phyloP scores from a whole-genome alignment of 2,113 vertebrate genomes.

The Stigmatopora argus region DNA sequence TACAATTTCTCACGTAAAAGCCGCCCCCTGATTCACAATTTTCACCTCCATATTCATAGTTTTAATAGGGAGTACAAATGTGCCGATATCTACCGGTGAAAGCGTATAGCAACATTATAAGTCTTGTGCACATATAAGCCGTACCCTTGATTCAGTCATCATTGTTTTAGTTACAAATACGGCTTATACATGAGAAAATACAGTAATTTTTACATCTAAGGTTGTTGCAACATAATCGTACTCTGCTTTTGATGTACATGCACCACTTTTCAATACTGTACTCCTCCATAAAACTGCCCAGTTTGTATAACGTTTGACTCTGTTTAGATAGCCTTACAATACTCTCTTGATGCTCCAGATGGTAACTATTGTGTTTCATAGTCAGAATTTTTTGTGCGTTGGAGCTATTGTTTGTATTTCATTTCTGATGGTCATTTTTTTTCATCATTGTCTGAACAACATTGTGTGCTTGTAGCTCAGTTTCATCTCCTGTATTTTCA shows the following conservation, averaged over 20 bases:
- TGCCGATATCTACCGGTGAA: no score
- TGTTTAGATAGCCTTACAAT: conserved; percentile 8
- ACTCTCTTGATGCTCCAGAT: not conserved
- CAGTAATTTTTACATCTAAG: not conserved
- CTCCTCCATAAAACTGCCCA: conserved; percentile 1
- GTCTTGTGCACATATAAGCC: no score
- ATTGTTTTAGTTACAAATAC: no score
- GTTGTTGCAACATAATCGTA: conserved; percentile 18
- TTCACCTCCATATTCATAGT: no score
- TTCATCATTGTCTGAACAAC: conserved; percentile 18
- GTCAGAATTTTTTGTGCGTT: not conserved
- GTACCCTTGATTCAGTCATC: no score
- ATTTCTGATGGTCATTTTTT: conserved; percentile 10
- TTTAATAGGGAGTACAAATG: no score
- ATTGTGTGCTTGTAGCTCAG: conserved; percentile 13
- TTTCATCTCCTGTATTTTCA: conserved; percentile 31
- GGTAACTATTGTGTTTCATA: conserved; percentile 6
- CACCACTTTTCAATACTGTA: not conserved
- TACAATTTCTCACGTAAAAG: no score
- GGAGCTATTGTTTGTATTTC: conserved; percentile 13
- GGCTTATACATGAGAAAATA: no score
- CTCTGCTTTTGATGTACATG: conserved; percentile 26
- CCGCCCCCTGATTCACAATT: no score
- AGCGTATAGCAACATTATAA: no score
- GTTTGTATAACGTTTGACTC: conserved; percentile 11